phyloP scores from a whole-genome alignment of 2,888 invertebrate genomes.

The Liposcelis brunnea region DNA sequence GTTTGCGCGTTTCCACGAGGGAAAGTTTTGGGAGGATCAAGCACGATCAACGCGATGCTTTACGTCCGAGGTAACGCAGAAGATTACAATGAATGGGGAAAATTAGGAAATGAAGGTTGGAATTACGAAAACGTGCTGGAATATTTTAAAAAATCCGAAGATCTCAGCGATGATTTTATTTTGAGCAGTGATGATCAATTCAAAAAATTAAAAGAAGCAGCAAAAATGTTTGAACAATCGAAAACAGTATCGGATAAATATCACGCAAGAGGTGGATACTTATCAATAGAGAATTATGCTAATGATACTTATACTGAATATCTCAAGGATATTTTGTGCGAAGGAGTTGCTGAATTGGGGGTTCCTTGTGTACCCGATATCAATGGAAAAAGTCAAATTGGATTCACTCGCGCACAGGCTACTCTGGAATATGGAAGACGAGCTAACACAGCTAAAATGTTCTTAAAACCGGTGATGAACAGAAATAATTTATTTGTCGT shows the following conservation, averaged over 20 bases:
- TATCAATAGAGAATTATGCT: background rate
- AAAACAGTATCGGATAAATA: slow-evolving; percentile 23
- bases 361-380: slow-evolving; percentile 19
- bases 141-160: slow-evolving; percentile 27
- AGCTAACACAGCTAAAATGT: slow-evolving; percentile 28
- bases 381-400: slow-evolving; percentile 29
- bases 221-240: slow-evolving; percentile 9
- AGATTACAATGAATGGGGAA: slow-evolving; percentile 46
- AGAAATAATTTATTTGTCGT: slow-evolving; percentile 39
- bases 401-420: slow-evolving; percentile 31
- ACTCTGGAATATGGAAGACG: slow-evolving; percentile 27
- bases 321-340: background rate
- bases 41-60: slow-evolving; percentile 43
- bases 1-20: slow-evolving; percentile 37
- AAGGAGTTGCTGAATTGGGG: background rate
- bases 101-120: slow-evolving; percentile 43
- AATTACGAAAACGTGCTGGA: slow-evolving; percentile 29
- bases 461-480: slow-evolving; percentile 29
- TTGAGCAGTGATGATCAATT: background rate
- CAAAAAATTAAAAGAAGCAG: slow-evolving; percentile 10
- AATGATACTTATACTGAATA: background rate
- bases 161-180: slow-evolving; percentile 19
- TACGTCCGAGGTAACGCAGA: slow-evolving; percentile 41
- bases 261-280: slow-evolving; percentile 25
- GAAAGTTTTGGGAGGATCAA: slow-evolving; percentile 48